Base-by-base conservation (phyloP, 1,140 invertebrate genomes). In the Manduca sexta region DNA sequence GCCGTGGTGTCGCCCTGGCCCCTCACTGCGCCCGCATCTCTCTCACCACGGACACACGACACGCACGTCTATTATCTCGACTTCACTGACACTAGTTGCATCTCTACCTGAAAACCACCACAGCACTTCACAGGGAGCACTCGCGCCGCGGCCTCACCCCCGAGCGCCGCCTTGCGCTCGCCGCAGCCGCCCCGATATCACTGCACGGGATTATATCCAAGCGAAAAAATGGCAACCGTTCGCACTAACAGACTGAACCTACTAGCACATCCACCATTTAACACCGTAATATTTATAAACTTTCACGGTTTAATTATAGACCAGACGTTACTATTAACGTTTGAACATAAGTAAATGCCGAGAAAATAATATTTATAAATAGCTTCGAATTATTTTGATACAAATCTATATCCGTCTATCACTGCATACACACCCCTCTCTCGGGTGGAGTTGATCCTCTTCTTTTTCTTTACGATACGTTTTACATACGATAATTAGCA, bases 351-450 rank as follows among this genome's bases (percentile, higher is more conserved):
- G 79, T 83, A 83, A 85, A 86, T 82, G 81, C 75, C 77, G 71
- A 76, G 77, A 85, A 84, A 86, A 85, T 86, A 86, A 83, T 86
- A 86, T 86, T 86, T 86, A 86, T 86, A 86, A 86, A 86, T 86
- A 86, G 82, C 78, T 83, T 80, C 56, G 65, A 74, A 85, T 82
- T 86, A 86, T 86, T 84, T 86, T 85, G 77, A 83, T 83, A 82
- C 82, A 81, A 84, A 78, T 83, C 77, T 85, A 81, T 74, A 82
- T 80, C 65, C 69, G 78, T 76, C 73, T 76, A 74, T 72, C 77
- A 82, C 73, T 80, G 65, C 69, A 84, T 83, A 86, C 84, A 84
- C 84, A 86, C 84, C 82, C 82, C 72, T 76, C 69, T 71, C 62
- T 81, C 66, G 77, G 79, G 84, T 81, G 77, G 71, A 72, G 63